phyloP scores from a whole-genome alignment of 2,888 invertebrate genomes.

The Ceriagrion tenellum region DNA sequence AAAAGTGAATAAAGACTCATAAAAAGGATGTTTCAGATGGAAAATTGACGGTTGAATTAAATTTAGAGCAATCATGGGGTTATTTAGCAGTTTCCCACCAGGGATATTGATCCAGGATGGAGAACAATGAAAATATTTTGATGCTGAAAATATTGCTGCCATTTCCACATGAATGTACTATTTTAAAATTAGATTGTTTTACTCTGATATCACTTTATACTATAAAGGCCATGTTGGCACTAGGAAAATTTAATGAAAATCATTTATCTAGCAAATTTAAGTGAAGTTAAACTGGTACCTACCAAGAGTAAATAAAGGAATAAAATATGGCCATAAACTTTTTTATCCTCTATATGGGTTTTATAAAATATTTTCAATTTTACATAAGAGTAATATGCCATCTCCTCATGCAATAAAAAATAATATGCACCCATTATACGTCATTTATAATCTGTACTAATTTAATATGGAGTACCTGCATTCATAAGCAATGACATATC shows the following conservation, averaged over 20 bases:
- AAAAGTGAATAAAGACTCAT: background rate
- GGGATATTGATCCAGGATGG: background rate
- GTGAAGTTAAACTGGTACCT: too few species aligned
- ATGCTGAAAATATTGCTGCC: background rate
- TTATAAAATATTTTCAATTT: background rate
- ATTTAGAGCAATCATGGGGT: background rate
- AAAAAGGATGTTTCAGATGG: background rate
- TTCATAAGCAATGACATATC: background rate
- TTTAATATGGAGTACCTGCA: background rate
- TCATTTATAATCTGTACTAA: background rate
- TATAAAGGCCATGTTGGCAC: background rate
- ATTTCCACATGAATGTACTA: background rate
- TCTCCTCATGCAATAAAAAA: background rate
- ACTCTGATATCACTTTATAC: background rate
- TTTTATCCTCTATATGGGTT: background rate
- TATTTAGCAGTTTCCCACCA: background rate
- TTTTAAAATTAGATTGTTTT: background rate
- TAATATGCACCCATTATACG: background rate
- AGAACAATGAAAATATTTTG: background rate
- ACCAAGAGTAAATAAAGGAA: background rate
- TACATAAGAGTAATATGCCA: background rate
- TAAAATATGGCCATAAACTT: background rate
- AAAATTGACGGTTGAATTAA: constrained; percentile 76
- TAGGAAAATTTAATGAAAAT: background rate
- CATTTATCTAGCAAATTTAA: background rate